These are phyloP conservation scores for Marmota monax DNA, from an alignment of 2,113 vertebrate species.

Conservation along the genomic window DNA sequence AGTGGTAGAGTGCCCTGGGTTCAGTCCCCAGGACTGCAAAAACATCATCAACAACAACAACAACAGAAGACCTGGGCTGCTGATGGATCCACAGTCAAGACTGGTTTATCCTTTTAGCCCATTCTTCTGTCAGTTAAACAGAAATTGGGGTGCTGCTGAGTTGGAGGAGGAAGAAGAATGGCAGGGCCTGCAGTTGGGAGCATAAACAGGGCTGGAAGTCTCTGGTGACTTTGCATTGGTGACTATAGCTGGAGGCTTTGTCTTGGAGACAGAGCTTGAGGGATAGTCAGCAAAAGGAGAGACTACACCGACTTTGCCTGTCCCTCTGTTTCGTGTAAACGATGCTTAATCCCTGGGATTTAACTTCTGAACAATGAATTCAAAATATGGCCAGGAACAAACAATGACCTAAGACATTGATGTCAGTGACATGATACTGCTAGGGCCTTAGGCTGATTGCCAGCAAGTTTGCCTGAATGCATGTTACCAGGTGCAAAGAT, in stretches of 20 bases:
- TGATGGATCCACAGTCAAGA: background rate
- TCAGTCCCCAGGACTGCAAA: too few species aligned
- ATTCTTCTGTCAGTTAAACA: background rate
- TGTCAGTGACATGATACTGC: background rate
- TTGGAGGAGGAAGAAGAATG: background rate
- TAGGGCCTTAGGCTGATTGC: background rate
- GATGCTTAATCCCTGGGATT: background rate
- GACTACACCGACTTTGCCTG: background rate
- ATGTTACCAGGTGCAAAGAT: background rate
- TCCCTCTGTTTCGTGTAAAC: background rate
- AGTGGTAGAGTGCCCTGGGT: too few species aligned
- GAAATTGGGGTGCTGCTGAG: background rate
- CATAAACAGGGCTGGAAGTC: accelerated
- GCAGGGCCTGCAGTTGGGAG: background rate
- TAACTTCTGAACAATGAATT: background rate
- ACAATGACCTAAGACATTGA: background rate
- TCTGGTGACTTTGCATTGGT: background rate
- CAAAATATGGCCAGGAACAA: background rate
- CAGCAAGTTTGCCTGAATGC: background rate
- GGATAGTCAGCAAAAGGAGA: background rate
- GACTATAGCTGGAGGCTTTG: background rate
- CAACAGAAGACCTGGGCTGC: too few species aligned
- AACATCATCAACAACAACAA: too few species aligned
- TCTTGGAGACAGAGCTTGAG: background rate
- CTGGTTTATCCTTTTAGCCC: too few species aligned